Evolutionary conservation across 2,888 invertebrate genomes (phyloP), one percentile per base, ranked within the genome.

Genomic region (Drosophila setosimentum): DNA sequence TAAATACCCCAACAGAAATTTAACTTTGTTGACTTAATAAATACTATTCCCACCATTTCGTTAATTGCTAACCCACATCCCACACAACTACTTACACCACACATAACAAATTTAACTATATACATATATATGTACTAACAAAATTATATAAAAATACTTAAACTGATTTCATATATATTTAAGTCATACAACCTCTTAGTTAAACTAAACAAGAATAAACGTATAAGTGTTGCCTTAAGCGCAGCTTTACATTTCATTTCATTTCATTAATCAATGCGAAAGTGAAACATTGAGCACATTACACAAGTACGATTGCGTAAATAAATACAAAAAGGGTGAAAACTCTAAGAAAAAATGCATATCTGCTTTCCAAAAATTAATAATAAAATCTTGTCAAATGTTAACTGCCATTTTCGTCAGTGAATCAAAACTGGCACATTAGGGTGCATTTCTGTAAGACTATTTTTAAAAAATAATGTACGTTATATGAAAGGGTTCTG

Each of bases 1-100:
- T 35, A 33, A 64, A 64, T 73, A 70, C 27, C 64, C 29, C 53
- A 74, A 74, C 71, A 78, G 69, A 30, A 53, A 29, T 7, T 32
- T 21, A 29, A 45, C 68, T 59, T 72, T 72, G 69, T 58, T 74
- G 71, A 29, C 78, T 48, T 58, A 57, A 68, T 37, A 60, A 37
- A 21, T 51, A 60, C 29, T 21, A 67, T 70, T 73, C 58, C 77
- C 57, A 64, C 59, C 57, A 68, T 68, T 62, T 73, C 57, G 63
- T 80, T 70, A 67, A 51, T 59, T 64, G 40, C 45, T 55, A 53
- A 78, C 18, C 78, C 68, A 82, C 49, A 74, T 48, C 70, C 74
- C 57, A 57, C 55, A 64, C 58, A 69, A 65, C n/a, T 53, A 73
- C 40, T 35, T 37, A 70, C 48, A 60, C 51, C 45, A 61, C 45